Base-by-base conservation (phyloP, 2,113 vertebrate genomes). In the Pagrus major region DNA sequence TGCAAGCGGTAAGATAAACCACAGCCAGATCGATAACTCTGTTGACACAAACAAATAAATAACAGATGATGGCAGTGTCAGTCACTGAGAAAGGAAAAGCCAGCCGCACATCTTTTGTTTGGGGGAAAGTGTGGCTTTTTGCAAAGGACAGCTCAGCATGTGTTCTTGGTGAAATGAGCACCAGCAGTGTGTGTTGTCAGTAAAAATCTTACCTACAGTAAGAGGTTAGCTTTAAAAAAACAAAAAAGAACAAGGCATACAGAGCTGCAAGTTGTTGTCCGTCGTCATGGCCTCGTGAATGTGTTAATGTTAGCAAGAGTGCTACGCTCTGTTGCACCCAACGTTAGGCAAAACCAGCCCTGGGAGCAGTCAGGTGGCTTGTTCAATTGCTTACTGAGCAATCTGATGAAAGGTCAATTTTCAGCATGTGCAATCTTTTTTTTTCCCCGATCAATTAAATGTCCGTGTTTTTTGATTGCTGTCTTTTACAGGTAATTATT, bases 11-110 rank as follows among this genome's bases (percentile, higher is more conserved):
- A 68, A 89, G 89, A 93, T 91, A 90, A 94, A 91, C 85, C 71
- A 56, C 89, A 76, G 84, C 71, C 61, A 77, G 90, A 95, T 95
- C 94, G 84, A 94, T 95, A 90, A 88, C 80, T 81, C 84, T 86
- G 90, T 89, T 90, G 92, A 89, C 92, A 79, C 89, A 94, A 93
- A 93, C 91, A 93, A 91, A 93, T 94, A 94, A 94, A 94, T 94
- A 92, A 78, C 74, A 71, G 85, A 91, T 80, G 90, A 95, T 81
- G 84, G 68, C 76, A 37, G 46, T 59, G 78, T 85, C 88, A 71
- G 68, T 72, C 78, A 65, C 20, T 10, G 74, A 18, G 66, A 75
- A 78, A 84, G 81, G 78, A 79, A 88, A 86, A 84, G 80, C 78
- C 33, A 64, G 54, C 78, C 12, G 8, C 21, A 58, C 64, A 49